Base-by-base conservation (phyloP, 1,140 invertebrate genomes). In the Belonocnema kinseyi region DNA sequence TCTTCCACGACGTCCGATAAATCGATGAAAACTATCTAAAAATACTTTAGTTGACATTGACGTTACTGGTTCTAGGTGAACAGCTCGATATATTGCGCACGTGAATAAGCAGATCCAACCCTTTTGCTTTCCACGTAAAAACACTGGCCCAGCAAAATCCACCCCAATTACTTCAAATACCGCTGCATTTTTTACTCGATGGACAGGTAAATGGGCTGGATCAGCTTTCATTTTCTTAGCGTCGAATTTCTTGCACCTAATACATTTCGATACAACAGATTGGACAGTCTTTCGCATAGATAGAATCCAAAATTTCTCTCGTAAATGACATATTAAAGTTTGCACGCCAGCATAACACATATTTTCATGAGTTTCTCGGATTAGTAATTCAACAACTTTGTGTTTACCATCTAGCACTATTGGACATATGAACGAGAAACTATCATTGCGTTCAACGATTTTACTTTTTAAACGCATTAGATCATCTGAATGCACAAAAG, bases 81-180 rank as follows among this genome's bases (percentile, higher is more conserved):
- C 81, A 1, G 85, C 87, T 33, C 85, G 70, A 74, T 85, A 86
- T 13, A 85, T 73, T 1, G 83, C 82, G 75, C 88, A 91, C 11
- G 88, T 87, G 75, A 90, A 89, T 11, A 90, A 53, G 53, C 85
- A 83, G 16, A 89, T 77, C 88, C 88, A 89, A 0, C 75, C 77
- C 58, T 91, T 89, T 70, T 80, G 40, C n/a, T 74, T 66, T 54
- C 40, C 73, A 17, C 73, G 71, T n/a, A 88, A 71, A 71, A 73
- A 79, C 16, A 89, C 26, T 46, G 87, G 87, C 0, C 87, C 88
- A 1, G 87, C 85, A 19, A 89, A 80, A 78, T 90, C 87, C 11
- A 90, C 79, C 8, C 88, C 88, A 3, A 73, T 82, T 1, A 88
- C 74, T 78, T 89, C 83, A 78, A 90, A 89, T 4, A 82, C 76